Base-by-base conservation (phyloP, 2,113 vertebrate species). In the Hypocryptadius cinnamomeus region DNA sequence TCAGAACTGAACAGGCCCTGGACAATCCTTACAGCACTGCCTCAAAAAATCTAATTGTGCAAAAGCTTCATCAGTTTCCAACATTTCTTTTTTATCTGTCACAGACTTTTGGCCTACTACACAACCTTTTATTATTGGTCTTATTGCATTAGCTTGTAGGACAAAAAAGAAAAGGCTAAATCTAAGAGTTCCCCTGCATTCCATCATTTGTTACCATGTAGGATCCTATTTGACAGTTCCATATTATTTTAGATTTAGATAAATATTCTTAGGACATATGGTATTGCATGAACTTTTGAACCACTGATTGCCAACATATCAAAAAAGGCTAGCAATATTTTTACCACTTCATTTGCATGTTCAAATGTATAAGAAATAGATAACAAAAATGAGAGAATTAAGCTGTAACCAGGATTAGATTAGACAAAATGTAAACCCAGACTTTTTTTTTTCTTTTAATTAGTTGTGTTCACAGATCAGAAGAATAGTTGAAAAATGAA, bases 11-110 rank as follows among this genome's bases (percentile, higher is more conserved):
- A 97, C 97, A 96, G 97, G 98, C 97, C 97, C 98, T 98, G 98
- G 98, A 98, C 98, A 98, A 98, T 98, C 98, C 98, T 99, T 98
- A 97, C 97, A 98, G 98, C 97, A 94, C 97, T 98, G 98, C 98
- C 98, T 98, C 97, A 97, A 98, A 98, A 98, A 99, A 99, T 99
- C 98, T 99, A 99, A 99, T 99, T 99, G 98, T 99, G 98, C 98
- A 97, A 96, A 98, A 98, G 98, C 98, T 98, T 99, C 98, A 99
- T 99, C 97, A 98, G 98, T 99, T 99, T 98, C 98, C 98, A 98
- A 98, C 98, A 99, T 99, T 98, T 98, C 98, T 98, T 98, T 98
- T 98, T 97, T 98, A 98, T 98, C 97, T 97, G 98, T 98, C 98
- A 97, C 97, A 96, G 97, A 98, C 98, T 98, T 97, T 97, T 96